Evolutionary conservation across 2,113 vertebrate genomes (phyloP).

Genomic region (Furnarius figulus): DNA sequence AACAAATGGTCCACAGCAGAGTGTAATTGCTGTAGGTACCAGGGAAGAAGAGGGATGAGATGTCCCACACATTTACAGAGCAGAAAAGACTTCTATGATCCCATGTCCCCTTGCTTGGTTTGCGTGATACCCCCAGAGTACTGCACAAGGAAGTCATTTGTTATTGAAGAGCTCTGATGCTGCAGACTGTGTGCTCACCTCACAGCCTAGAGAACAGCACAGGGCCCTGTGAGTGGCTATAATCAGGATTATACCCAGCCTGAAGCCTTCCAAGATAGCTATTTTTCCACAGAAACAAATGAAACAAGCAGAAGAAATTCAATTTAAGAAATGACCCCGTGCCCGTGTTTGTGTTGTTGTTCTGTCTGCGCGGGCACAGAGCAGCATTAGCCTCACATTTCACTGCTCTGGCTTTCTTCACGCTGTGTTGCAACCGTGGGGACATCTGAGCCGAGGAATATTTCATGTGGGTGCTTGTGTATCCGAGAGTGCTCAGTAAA

Average conservation of each 20-base stretch:
- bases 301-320: constrained; percentile 70
- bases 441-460: neutral
- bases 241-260: neutral
- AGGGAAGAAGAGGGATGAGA: constrained; percentile 8
- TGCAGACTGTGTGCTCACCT: neutral
- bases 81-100: neutral
- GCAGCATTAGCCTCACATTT: constrained; percentile 61
- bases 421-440: neutral
- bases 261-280: neutral
- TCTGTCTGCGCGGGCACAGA: constrained; percentile 36
- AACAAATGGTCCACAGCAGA: constrained; percentile 39
- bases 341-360: constrained; percentile 57
- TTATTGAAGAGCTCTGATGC: neutral
- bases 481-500: neutral
- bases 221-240: neutral
- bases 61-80: neutral
- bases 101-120: neutral
- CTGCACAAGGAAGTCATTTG: neutral
- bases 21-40: constrained; percentile 48
- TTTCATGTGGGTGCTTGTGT: neutral
- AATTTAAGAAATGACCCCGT: constrained; percentile 40
- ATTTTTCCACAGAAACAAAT: constrained; percentile 62
- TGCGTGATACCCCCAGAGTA: neutral
- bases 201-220: neutral
- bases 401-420: constrained; percentile 34